Evolutionary conservation across 2,113 vertebrate genomes (phyloP).

Genomic region (Cyrtonyx montezumae): DNA sequence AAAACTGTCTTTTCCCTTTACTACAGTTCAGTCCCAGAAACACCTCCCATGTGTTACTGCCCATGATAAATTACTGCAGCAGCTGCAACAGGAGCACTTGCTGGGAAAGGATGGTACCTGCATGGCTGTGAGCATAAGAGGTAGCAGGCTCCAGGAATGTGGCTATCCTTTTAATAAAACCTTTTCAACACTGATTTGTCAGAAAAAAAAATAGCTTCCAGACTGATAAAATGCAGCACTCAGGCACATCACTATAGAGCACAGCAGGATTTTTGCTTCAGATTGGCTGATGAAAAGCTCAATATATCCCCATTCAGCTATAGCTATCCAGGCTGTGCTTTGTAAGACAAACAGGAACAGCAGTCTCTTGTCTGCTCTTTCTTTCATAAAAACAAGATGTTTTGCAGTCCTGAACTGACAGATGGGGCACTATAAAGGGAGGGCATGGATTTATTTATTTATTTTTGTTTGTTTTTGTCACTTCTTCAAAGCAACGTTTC

Average conservation of each 20-base stretch:
- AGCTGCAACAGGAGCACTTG: not conserved
- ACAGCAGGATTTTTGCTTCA: constrained; percentile 42
- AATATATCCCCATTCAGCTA: not conserved
- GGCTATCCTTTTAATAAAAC: not conserved
- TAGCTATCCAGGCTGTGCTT: constrained; percentile 39
- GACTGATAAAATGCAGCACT: constrained; percentile 42
- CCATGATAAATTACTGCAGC: constrained; percentile 4
- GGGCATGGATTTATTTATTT: not conserved
- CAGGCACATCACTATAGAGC: constrained; percentile 1
- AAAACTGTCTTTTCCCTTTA: not conserved
- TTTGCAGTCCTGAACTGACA: constrained; percentile 14
- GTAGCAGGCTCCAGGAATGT: not conserved
- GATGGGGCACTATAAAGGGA: constrained; percentile 21
- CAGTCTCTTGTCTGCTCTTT: constrained; percentile 20
- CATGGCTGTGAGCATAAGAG: not conserved
- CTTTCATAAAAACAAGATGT: constrained; percentile 38
- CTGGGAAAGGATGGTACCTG: not conserved
- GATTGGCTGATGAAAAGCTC: constrained; percentile 41
- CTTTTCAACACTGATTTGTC: constrained; percentile 18
- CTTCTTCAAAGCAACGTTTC: not conserved
- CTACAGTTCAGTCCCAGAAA: not conserved
- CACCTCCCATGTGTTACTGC: constrained; percentile 1
- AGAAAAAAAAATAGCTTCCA: constrained; percentile 30
- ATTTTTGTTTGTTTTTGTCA: not conserved
- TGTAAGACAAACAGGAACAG: constrained; percentile 58